A percentile compares a stretch with the other conserved stretches of the same genome.
These are phyloP conservation scores for Spizaetus ornatus DNA, from an alignment of 2,113 vertebrate species.

Conservation along the genomic window DNA sequence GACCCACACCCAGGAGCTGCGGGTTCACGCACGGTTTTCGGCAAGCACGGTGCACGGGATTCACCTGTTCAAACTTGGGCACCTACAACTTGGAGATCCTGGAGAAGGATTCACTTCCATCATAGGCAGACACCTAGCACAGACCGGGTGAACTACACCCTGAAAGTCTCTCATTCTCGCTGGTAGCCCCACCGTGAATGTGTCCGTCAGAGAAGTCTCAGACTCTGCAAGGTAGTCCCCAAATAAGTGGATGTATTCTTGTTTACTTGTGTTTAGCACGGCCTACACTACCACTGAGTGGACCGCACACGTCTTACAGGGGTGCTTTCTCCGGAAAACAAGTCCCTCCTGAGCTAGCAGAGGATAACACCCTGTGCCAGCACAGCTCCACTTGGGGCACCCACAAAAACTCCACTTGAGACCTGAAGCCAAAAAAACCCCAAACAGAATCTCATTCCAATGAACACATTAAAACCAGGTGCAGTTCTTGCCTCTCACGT, in stretches of 20 bases:
- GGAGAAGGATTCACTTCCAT: background rate
- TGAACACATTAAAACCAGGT: background rate
- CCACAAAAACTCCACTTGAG: background rate
- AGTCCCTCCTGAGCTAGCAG: background rate
- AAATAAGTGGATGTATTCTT: background rate
- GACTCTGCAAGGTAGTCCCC: background rate
- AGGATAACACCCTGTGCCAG: fast-evolving
- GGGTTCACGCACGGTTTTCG: background rate
- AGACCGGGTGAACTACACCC: fast-evolving
- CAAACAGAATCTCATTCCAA: background rate
- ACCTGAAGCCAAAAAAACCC: background rate
- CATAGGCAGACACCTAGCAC: background rate
- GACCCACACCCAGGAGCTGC: background rate
- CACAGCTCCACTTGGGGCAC: background rate
- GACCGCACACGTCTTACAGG: fast-evolving
- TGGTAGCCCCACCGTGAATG: background rate
- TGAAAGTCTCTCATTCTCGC: background rate
- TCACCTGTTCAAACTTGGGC: background rate
- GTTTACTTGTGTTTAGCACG: background rate
- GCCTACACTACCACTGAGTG: background rate
- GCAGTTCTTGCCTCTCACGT: background rate
- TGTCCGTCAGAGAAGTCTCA: background rate
- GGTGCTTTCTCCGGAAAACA: background rate
- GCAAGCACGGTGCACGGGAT: background rate
- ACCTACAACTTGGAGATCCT: background rate